Base-by-base conservation (phyloP, 2,888 invertebrate genomes). In the Agelastica alni region DNA sequence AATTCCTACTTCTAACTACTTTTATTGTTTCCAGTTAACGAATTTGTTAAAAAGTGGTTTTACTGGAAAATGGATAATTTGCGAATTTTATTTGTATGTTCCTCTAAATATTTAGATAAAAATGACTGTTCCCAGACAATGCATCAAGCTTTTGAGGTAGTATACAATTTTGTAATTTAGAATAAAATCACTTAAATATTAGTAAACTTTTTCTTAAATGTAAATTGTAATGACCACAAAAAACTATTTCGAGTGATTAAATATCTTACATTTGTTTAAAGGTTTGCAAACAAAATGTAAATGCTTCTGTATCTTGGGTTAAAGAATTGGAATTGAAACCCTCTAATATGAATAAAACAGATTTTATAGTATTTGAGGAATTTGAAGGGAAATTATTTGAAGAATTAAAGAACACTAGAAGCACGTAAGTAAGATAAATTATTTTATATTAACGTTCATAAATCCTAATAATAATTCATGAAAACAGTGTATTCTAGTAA, bases 321-420 rank as follows among this genome's bases (percentile, higher is more conserved):
- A 78, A 79, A 6, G 86, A 88, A 67, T 74, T 77, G 2, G 78
- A 86, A 9, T 85, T 86, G 58, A 75, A 80, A 1, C 67, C 75
- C 7, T 75, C 83, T 3, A 69, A 77, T 6, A 81, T 86, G 32
- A 80, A 80, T 5, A 85, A 85, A 62, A 85, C 83, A 61, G 87
- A 91, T 78, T 86, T 92, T 1, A 88, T 92, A 71, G 84, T 96
- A 0, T 80, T 93, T 69, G 85, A 90, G 51, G 80, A 84, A 36
- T 95, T 96, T 77, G 80, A 83, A 60, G 93, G 93, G 7, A 77
- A 82, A 3, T 76, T 84, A 0, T 95, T 89, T 76, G 79, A 86
- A 1, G 83, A 84, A 64, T 70, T 89, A 4, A 80, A 79, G 61
- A 72, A 74, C 37, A 85, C 83, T 1, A 88, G 86, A 67, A 85